A percentile compares a stretch with the other conserved stretches of the same genome.
These are phyloP conservation scores for Rhea pennata DNA, from an alignment of 2,113 vertebrate species.

Conservation along the genomic window DNA sequence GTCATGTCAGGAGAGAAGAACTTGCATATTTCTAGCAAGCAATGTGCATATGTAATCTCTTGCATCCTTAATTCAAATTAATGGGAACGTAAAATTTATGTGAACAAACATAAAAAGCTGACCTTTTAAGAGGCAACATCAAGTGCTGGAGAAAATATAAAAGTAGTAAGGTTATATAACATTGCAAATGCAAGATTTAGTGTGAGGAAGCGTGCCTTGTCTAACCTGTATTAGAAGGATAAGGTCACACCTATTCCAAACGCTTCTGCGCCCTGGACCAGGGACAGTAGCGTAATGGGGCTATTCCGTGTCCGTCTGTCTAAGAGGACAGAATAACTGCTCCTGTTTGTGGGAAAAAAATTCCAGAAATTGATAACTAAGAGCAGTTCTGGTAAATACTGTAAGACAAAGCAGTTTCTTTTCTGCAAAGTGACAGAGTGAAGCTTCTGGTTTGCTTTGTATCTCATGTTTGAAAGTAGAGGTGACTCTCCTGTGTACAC, in stretches of 20 bases:
- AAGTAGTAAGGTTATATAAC: background rate
- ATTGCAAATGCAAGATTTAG: background rate
- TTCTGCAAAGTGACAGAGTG: background rate
- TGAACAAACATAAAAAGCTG: slow-evolving; percentile 9
- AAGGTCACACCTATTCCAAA: background rate
- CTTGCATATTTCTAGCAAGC: background rate
- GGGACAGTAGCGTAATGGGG: background rate
- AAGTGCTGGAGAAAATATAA: background rate
- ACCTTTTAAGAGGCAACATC: background rate
- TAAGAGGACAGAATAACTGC: background rate
- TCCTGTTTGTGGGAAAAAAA: background rate
- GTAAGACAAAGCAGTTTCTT: background rate
- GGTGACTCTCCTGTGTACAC: background rate
- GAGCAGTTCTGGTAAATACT: background rate
- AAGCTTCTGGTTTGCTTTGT: slow-evolving; percentile 27
- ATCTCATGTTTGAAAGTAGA: background rate
- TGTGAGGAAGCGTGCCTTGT: background rate
- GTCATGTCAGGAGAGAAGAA: background rate
- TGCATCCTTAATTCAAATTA: background rate
- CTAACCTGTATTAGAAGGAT: background rate
- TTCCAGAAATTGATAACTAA: background rate
- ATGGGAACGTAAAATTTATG: background rate
- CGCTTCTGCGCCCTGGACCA: background rate
- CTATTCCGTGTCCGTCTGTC: background rate
- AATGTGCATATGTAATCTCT: background rate